These are phyloP conservation scores for Antheraea mylitta DNA, from an alignment of 1,140 invertebrate genomes.

Conservation along the genomic window DNA sequence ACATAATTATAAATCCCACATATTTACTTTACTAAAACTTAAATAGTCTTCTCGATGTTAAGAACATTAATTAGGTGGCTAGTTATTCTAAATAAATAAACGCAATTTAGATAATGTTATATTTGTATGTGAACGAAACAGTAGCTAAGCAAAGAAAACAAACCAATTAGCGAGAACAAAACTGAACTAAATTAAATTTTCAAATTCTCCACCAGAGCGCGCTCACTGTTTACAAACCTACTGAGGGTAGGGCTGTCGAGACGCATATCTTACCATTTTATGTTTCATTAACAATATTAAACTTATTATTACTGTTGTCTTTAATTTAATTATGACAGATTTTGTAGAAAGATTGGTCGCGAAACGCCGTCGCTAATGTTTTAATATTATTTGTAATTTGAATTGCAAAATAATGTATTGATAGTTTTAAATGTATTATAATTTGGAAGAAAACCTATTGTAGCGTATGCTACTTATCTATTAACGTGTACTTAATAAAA, in stretches of 20 bases:
- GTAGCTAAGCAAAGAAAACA: constrained; percentile 61
- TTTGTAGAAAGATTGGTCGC: too few species aligned
- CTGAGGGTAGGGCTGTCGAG: constrained; percentile 35
- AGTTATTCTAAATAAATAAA: background rate
- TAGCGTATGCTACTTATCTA: too few species aligned
- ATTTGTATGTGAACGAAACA: background rate
- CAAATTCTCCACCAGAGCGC: constrained; percentile 51
- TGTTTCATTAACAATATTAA: background rate
- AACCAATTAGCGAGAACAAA: constrained; percentile 73
- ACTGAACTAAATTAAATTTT: constrained; percentile 72
- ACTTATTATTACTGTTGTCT: background rate
- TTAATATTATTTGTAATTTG: too few species aligned
- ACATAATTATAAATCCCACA: too few species aligned
- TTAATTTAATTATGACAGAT: background rate
- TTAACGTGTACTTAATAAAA: too few species aligned
- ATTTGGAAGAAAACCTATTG: too few species aligned
- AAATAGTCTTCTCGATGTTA: too few species aligned
- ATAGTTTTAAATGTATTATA: too few species aligned
- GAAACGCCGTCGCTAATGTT: too few species aligned
- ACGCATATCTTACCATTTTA: background rate
- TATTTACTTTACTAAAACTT: too few species aligned
- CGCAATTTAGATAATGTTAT: background rate
- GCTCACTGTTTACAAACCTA: constrained; percentile 21
- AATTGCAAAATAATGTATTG: too few species aligned
- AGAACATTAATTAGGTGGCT: background rate